phyloP scores from a whole-genome alignment of 2,888 invertebrate genomes.

The Xestia ashworthii region DNA sequence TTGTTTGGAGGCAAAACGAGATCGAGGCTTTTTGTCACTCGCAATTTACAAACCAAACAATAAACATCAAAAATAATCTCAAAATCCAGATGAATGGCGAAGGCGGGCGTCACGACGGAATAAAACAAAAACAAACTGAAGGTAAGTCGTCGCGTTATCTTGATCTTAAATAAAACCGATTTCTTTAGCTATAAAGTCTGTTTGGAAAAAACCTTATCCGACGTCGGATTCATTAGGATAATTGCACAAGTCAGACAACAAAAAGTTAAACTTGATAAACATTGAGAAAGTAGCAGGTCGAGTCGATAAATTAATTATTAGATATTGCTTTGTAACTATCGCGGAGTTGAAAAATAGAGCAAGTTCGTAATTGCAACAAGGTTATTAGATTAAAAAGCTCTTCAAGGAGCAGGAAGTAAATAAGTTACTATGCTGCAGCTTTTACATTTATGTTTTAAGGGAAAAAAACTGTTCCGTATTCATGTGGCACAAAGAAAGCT shows the following conservation, averaged over 20 bases:
- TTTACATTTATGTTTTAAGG: conserved; percentile 44
- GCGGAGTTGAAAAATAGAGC: conserved; percentile 32
- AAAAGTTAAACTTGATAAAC: conserved; percentile 45
- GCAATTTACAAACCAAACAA: conserved; percentile 78
- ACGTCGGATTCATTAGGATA: conserved; percentile 72
- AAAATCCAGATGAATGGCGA: conserved; percentile 81
- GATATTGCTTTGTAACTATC: conserved; percentile 32
- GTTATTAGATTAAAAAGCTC: conserved; percentile 51
- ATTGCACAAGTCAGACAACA: conserved; percentile 63
- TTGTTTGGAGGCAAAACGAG: conserved; percentile 62
- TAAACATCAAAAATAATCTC: conserved; percentile 80
- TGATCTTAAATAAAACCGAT: conserved; percentile 74
- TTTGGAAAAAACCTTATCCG: conserved; percentile 64
- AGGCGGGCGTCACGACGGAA: conserved; percentile 68
- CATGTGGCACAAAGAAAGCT: conserved; percentile 56
- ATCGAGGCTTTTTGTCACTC: conserved; percentile 70
- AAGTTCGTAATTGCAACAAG: conserved; percentile 29
- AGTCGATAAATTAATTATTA: conserved; percentile 33
- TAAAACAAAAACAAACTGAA: conserved; percentile 76
- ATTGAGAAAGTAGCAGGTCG: conserved; percentile 23
- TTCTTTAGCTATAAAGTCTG: conserved; percentile 65
- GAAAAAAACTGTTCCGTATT: conserved; percentile 53
- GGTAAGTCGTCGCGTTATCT: conserved; percentile 72
- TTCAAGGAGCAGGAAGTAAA: conserved; percentile 39
- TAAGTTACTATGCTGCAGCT: conserved; percentile 24